Base-by-base conservation (phyloP, 2,113 vertebrate genomes). In the Sus scrofa region DNA sequence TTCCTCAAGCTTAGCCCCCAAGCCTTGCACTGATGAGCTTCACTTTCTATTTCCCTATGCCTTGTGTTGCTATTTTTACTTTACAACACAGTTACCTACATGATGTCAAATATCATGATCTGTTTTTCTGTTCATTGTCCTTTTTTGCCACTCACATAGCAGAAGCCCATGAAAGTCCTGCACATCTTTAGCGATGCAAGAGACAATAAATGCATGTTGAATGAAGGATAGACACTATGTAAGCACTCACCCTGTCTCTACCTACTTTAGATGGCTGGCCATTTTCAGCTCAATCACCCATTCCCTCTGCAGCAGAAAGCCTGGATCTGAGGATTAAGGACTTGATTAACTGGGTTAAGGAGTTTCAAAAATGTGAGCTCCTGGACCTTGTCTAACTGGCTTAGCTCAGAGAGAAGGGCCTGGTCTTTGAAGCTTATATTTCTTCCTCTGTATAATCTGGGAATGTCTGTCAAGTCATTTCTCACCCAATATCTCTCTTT, bases 291-390 rank as follows among this genome's bases (percentile, higher is more conserved):
- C 91, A 56, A 39, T 78, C 34, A 54, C 19, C 44, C n/a, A 87
- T 91, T 77, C 12, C 6, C 11, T 91, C 67, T 89, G 18, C 18
- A 91, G 83, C 20, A 88, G 63, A 94, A 94, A 91, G 26, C 65
- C 37, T 91, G 4, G 70, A 94, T 73, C 56, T 30, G 14, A 14
- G 11, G 65, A 67, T 67, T 39, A 18, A 91, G 22, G 9, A 67
- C 12, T 34, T 83, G 24, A 1, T 86, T 81, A 86, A 68, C 18
- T 1, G 1, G 52, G 27, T 88, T 63, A 91, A 88, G 20, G 70
- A 78, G 26, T 88, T 94, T 91, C 15, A 78, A 60, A 91, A 93
- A 77, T 63, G 56, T 79, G 86, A 89, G 78, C 56, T 78, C 44
- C 78, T 20, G 32, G 20, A 22, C 27, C 52, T 84, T 10, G 20